Conservation (phyloP, 2,888 invertebrate genomes). For the Cheilosia pagana region DNA sequence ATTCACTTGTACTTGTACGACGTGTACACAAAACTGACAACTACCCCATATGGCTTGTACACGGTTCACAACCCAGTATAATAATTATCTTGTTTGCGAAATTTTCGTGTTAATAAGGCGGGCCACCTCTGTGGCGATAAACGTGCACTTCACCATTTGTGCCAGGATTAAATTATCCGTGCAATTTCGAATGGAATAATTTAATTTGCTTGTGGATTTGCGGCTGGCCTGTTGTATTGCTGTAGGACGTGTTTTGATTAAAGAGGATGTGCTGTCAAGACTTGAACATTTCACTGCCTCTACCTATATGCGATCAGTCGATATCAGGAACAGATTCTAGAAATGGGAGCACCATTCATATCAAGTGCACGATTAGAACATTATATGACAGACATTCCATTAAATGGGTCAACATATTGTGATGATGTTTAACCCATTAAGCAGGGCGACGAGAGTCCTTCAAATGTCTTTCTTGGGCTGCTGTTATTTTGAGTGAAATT, state of each 20-base stretch:
- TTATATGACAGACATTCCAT: constrained; percentile 32
- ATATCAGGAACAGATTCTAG: background rate
- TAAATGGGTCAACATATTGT: constrained; percentile 50
- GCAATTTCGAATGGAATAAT: constrained; percentile 72
- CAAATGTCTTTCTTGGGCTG: background rate
- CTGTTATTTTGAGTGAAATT: constrained; percentile 24
- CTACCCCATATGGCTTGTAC: constrained; percentile 12
- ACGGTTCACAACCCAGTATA: constrained; percentile 56
- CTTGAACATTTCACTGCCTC: background rate
- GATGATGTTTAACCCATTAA: constrained; percentile 45
- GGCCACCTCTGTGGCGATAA: constrained; percentile 50
- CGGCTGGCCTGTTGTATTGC: background rate
- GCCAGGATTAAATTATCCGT: constrained; percentile 73
- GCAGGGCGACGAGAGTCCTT: constrained; percentile 14
- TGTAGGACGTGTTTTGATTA: constrained; percentile 9
- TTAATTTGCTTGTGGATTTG: constrained; percentile 66
- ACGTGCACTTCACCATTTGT: constrained; percentile 69
- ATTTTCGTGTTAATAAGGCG: constrained; percentile 70
- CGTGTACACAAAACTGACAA: constrained; percentile 2
- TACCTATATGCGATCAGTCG: constrained; percentile 4
- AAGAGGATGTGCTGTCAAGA: constrained; percentile 1
- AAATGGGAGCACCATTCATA: background rate
- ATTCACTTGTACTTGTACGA: background rate
- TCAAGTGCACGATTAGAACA: background rate
- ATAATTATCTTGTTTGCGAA: constrained; percentile 73